These are phyloP conservation scores for Ataeniobius toweri DNA, from an alignment of 2,797 vertebrate species.

Conservation along the genomic window DNA sequence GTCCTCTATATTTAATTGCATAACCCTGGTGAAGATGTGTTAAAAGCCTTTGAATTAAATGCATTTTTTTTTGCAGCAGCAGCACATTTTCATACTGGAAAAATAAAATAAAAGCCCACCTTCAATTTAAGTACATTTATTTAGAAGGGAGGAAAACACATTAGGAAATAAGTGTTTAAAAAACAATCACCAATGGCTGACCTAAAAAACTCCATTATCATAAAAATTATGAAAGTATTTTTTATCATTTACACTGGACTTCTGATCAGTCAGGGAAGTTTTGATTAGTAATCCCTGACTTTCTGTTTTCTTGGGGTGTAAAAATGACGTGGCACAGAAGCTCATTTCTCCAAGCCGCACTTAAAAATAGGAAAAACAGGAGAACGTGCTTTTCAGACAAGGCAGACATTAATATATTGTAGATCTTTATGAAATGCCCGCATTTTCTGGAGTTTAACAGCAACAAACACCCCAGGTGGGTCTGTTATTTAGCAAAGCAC, in stretches of 20 bases:
- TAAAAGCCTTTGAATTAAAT: background rate
- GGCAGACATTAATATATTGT: no score
- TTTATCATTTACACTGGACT: background rate
- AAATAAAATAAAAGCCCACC: background rate
- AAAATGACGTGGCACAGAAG: no score
- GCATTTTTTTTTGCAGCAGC: background rate
- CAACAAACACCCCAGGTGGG: no score
- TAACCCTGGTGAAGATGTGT: background rate
- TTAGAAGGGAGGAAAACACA: background rate
- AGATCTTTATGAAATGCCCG: no score
- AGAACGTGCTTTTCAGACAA: no score
- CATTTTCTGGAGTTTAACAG: no score
- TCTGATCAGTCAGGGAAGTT: background rate
- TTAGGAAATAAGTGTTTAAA: background rate
- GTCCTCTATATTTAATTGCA: background rate
- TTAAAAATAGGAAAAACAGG: no score
- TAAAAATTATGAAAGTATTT: background rate
- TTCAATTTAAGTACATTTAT: background rate
- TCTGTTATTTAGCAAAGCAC: no score
- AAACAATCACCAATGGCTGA: no score
- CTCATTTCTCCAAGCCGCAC: no score
- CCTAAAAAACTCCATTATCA: background rate
- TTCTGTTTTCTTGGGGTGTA: background rate
- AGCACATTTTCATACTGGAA: background rate
- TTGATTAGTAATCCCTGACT: background rate